Evolutionary conservation across 2,888 invertebrate genomes (phyloP).

Genomic region (Flexamia atlantica): DNA sequence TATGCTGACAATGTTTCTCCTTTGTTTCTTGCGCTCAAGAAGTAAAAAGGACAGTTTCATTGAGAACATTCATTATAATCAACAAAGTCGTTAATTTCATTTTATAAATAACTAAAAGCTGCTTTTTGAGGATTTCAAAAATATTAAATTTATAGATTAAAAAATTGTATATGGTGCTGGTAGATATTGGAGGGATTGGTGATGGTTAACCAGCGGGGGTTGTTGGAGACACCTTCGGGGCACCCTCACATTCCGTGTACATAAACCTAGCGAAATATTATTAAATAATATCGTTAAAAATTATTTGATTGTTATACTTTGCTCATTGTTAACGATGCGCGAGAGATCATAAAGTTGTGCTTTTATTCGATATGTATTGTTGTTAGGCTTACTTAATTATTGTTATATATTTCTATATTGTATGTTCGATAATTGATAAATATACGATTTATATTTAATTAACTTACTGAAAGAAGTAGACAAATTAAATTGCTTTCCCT

Average conservation of each 20-base stretch:
- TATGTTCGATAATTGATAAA: slow-evolving; percentile 45
- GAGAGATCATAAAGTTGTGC: slow-evolving; percentile 40
- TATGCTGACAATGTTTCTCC: no score
- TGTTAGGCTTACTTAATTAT: slow-evolving; percentile 47
- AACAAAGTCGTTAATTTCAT: no score
- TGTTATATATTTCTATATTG: slow-evolving; percentile 53
- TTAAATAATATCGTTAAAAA: slow-evolving; percentile 47
- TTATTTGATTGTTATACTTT: slow-evolving; percentile 41
- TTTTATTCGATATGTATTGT: slow-evolving; percentile 42
- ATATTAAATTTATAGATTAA: not conserved
- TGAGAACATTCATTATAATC: no score
- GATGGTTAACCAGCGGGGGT: slow-evolving; percentile 35
- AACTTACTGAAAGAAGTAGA: slow-evolving; percentile 10
- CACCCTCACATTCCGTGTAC: slow-evolving; percentile 52
- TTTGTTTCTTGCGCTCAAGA: no score
- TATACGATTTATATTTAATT: slow-evolving; percentile 23
- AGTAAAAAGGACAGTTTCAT: no score
- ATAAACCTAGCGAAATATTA: slow-evolving; percentile 50
- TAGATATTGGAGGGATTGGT: slow-evolving; percentile 12
- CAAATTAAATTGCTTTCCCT: slow-evolving; percentile 27
- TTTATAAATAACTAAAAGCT: no score
- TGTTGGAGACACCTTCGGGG: slow-evolving; percentile 39
- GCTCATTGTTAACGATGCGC: slow-evolving; percentile 50
- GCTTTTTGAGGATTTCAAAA: no score
- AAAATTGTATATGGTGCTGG: slow-evolving; percentile 11